A percentile compares a stretch with the other conserved stretches of the same genome.
Evolutionary conservation across 2,888 invertebrate species (phyloP).

Genomic region (Lycaena phlaeas): DNA sequence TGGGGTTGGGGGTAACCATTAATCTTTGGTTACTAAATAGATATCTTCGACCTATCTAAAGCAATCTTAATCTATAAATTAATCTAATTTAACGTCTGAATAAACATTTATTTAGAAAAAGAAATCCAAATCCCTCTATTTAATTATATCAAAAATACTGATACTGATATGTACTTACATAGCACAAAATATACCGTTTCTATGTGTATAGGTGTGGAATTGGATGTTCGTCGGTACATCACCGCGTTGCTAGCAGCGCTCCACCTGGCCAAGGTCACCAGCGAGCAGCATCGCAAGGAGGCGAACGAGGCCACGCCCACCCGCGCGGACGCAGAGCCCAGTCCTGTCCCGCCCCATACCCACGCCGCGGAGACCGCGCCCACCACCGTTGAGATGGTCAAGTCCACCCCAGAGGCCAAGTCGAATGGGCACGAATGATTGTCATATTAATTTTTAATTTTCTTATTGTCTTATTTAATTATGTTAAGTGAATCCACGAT

Average conservation of each 20-base stretch:
- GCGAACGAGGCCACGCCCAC: slow-evolving; percentile 23
- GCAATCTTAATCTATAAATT: too few relatives aligned
- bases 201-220: slow-evolving; percentile 41
- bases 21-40: too few relatives aligned
- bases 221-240: slow-evolving; percentile 56
- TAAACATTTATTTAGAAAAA: too few relatives aligned
- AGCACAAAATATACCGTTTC: neutral
- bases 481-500: slow-evolving; percentile 32
- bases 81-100: too few relatives aligned
- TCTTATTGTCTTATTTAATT: slow-evolving; percentile 18
- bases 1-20: too few relatives aligned
- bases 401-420: slow-evolving; percentile 52
- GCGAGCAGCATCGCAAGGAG: slow-evolving; percentile 40
- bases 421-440: slow-evolving; percentile 33
- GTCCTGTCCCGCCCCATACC: slow-evolving; percentile 17
- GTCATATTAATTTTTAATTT: slow-evolving; percentile 21
- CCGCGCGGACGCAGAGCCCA: slow-evolving; percentile 26
- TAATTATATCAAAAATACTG: too few relatives aligned
- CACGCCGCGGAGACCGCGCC: slow-evolving; percentile 33
- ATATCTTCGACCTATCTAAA: too few relatives aligned
- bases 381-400: slow-evolving; percentile 41
- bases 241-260: slow-evolving; percentile 55
- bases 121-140: too few relatives aligned
- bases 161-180: neutral
- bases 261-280: slow-evolving; percentile 56